Evolutionary conservation across 1,140 invertebrate genomes (phyloP).

Genomic region (Bombus turneri): DNA sequence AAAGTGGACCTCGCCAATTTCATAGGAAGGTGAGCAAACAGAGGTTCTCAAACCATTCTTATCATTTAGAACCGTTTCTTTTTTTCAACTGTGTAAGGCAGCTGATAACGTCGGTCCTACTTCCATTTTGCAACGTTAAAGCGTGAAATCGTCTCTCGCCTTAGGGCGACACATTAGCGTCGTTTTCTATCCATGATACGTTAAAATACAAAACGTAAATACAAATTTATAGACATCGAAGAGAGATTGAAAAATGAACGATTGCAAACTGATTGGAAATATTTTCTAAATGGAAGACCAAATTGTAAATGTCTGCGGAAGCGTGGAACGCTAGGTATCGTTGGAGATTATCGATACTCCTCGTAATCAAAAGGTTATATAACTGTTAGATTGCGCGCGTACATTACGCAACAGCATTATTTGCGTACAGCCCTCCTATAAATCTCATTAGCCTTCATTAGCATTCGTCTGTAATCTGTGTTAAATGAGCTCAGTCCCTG

Average conservation of each 20-base stretch:
- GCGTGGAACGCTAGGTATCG: neutral
- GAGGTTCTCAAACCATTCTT: conserved; percentile 59
- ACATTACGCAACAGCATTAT: conserved; percentile 52
- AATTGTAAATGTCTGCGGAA: too few relatives aligned
- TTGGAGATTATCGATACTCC: conserved; percentile 24
- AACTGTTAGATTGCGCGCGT: conserved; percentile 32
- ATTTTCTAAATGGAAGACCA: neutral
- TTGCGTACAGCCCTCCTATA: conserved; percentile 47
- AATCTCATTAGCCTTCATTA: conserved; percentile 65
- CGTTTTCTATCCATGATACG: too few relatives aligned
- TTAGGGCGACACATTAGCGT: too few relatives aligned
- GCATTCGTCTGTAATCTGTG: conserved; percentile 53
- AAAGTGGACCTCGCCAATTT: conserved; percentile 75
- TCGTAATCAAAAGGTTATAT: conserved; percentile 44
- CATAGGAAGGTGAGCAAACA: conserved; percentile 75
- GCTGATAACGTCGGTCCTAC: neutral
- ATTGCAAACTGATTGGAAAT: neutral
- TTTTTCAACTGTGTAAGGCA: neutral
- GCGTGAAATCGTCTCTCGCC: too few relatives aligned
- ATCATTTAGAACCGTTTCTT: conserved; percentile 40
- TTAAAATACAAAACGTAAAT: too few relatives aligned
- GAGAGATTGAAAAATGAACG: neutral
- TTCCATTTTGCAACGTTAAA: too few relatives aligned
- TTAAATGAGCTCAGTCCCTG: conserved; percentile 32
- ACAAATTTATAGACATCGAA: neutral